A percentile compares a stretch with the other conserved stretches of the same genome.
Evolutionary conservation across 2,888 invertebrate genomes (phyloP).

Genomic region (Cephus runcator): DNA sequence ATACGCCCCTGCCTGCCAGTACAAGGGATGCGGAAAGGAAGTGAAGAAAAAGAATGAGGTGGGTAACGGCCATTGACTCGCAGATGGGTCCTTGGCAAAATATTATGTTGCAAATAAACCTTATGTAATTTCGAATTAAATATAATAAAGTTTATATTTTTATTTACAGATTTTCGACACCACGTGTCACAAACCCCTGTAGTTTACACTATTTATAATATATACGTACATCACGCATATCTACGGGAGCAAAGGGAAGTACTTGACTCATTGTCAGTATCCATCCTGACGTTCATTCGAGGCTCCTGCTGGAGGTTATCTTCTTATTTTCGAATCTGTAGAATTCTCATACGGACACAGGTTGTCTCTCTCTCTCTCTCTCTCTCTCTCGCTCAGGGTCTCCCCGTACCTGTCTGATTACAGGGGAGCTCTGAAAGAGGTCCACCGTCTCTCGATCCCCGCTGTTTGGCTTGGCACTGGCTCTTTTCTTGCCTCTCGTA

Average conservation of each 20-base stretch:
- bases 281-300: background rate
- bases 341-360: background rate
- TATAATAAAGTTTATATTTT: background rate
- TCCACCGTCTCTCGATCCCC: constrained; percentile 28
- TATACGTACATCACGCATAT: background rate
- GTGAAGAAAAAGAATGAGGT: background rate
- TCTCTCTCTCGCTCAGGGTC: constrained; percentile 11
- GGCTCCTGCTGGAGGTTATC: background rate
- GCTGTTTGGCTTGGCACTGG: constrained; percentile 7
- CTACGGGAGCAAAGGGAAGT: background rate
- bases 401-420: constrained; percentile 36
- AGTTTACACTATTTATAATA: background rate
- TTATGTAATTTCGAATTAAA: background rate
- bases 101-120: background rate
- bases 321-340: background rate
- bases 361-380: constrained; percentile 14
- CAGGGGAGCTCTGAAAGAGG: constrained; percentile 46
- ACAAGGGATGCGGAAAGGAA: constrained; percentile 3
- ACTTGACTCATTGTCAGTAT: background rate
- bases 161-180: background rate
- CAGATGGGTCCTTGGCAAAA: background rate
- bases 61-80: background rate
- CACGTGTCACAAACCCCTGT: background rate
- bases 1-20: background rate
- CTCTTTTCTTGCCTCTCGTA: constrained; percentile 26